Percentiles rank a stretch among this genome's conserved stretches.
Evolutionary conservation across 2,797 vertebrate species (phyloP).

Genomic region (Pangasius krempfi): DNA sequence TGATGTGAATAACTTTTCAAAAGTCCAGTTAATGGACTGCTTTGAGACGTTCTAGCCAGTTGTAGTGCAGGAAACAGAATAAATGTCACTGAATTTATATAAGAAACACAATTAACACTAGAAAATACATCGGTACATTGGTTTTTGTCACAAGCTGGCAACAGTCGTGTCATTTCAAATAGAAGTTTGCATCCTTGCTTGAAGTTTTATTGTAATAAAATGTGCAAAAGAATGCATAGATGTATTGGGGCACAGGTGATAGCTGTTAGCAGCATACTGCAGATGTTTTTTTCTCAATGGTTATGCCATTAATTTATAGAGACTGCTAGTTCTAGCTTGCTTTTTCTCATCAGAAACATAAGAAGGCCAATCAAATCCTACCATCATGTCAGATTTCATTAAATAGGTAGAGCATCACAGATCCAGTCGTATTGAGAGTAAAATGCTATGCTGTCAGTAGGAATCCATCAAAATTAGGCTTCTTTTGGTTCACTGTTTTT

Average conservation of each 20-base stretch:
- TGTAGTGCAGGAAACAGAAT: not conserved
- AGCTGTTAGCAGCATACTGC: not conserved
- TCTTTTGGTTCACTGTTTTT: not conserved
- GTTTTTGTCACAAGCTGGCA: not conserved
- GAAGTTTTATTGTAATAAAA: not conserved
- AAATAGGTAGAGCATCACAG: not conserved
- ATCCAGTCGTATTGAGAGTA: too few species aligned
- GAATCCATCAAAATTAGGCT: not conserved
- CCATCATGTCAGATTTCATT: not conserved
- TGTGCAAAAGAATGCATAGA: not conserved
- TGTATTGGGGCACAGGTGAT: not conserved
- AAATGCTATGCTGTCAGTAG: not conserved
- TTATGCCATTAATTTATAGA: not conserved
- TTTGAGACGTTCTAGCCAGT: not conserved
- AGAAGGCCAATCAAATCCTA: not conserved
- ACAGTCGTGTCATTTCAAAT: not conserved
- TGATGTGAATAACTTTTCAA: not conserved
- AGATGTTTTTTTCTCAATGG: not conserved
- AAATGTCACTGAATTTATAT: not conserved
- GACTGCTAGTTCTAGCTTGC: not conserved
- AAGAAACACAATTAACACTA: not conserved
- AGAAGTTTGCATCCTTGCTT: not conserved
- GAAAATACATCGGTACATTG: not conserved
- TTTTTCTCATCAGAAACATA: not conserved
- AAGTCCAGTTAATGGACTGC: not conserved